Conservation (phyloP, 2,888 invertebrate genomes). For the Eubasilissa splendida region DNA sequence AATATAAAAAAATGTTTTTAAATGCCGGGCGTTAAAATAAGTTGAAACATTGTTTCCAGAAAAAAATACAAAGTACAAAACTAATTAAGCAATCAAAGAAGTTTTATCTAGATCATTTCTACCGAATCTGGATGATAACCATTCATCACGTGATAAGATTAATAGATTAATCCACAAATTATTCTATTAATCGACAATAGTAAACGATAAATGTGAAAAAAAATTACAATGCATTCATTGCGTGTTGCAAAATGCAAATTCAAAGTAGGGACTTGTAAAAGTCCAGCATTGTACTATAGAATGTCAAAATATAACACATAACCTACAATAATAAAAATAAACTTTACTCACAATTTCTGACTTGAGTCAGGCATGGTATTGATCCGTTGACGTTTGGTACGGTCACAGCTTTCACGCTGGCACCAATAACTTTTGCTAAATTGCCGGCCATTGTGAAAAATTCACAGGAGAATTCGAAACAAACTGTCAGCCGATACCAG, state of each 20-base stretch:
- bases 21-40: too few relatives aligned
- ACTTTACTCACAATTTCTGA: slow-evolving; percentile 54
- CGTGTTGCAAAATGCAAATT: neutral
- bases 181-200: too few relatives aligned
- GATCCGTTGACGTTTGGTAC: slow-evolving; percentile 57
- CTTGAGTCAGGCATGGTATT: slow-evolving; percentile 51
- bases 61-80: too few relatives aligned
- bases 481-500: slow-evolving; percentile 28
- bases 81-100: too few relatives aligned
- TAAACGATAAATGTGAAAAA: too few relatives aligned
- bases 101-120: too few relatives aligned
- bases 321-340: slow-evolving; percentile 30
- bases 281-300: neutral
- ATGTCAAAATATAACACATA: slow-evolving; percentile 36
- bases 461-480: slow-evolving; percentile 44
- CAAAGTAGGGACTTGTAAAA: neutral
- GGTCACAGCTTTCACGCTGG: slow-evolving; percentile 61
- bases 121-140: too few relatives aligned
- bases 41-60: too few relatives aligned
- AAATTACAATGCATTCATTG: too few relatives aligned
- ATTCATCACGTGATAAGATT: too few relatives aligned
- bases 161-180: too few relatives aligned
- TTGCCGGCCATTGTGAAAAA: slow-evolving; percentile 64
- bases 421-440: slow-evolving; percentile 64
- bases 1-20: too few relatives aligned